These are phyloP conservation scores for Chamaetylas fuelleborni DNA, from an alignment of 2,113 vertebrate genomes.

Conservation along the genomic window DNA sequence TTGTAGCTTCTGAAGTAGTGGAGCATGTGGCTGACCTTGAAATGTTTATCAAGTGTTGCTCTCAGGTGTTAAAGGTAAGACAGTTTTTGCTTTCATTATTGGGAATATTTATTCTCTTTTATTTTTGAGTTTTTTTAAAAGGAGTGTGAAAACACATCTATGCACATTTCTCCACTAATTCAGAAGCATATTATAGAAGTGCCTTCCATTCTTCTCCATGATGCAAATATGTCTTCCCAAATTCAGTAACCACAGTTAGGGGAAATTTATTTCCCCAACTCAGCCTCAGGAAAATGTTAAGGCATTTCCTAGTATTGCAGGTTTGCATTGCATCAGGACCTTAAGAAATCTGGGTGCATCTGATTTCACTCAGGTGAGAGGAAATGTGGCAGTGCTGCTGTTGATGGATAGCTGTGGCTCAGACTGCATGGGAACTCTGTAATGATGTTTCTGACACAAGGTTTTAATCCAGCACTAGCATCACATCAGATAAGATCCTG, in stretches of 20 bases:
- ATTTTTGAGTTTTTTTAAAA: neutral
- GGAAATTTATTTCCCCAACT: neutral
- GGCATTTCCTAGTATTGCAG: neutral
- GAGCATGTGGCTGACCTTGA: slow-evolving; percentile 93
- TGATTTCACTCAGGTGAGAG: neutral
- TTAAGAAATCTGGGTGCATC: neutral
- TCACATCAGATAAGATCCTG: neutral
- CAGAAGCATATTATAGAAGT: neutral
- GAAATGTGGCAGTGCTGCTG: neutral
- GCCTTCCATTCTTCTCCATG: neutral
- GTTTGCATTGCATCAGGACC: neutral
- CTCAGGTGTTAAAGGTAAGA: slow-evolving; percentile 87
- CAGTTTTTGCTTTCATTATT: slow-evolving; percentile 26
- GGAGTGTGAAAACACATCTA: neutral
- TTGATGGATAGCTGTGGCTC: neutral
- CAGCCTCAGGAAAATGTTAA: neutral
- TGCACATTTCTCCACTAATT: neutral
- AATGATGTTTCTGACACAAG: neutral
- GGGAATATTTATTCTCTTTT: neutral
- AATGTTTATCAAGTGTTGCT: slow-evolving; percentile 85
- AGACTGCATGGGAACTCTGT: neutral
- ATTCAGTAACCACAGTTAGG: neutral
- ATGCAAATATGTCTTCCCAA: neutral
- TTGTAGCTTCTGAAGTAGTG: slow-evolving; percentile 94
- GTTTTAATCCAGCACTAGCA: neutral